Evolutionary conservation across 2,797 vertebrate genomes (phyloP), one percentile per base, ranked within the genome.

Genomic region (Rallus crepitans): DNA sequence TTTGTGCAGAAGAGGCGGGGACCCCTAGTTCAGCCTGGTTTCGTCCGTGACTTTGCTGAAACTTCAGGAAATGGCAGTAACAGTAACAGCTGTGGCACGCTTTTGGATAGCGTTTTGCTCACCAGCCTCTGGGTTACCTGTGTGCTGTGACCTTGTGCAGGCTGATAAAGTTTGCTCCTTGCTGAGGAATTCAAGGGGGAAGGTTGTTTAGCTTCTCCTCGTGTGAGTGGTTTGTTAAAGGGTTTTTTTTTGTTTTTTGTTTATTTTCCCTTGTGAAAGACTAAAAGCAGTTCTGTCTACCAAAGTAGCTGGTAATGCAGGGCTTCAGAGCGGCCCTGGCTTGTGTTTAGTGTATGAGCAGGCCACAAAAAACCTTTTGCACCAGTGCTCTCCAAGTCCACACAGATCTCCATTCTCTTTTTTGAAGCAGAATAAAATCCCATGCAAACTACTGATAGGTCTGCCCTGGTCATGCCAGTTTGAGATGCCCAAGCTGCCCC

Each of bases 401-500:
- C 12, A 0, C n/a, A 6, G 35, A 1, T 4, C 11, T 37, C 5
- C 0, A 8, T 11, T 48, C 37, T 33, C 7, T 19, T 0, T 17
- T 92, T 79, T 76, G 21, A 28, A 35, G 4, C 15, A 33, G 55
- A 33, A 30, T 20, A 19, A 77, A 55, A 2, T 16, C 17, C 55
- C 1, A 1, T 27, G 9, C 21, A 30, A 83, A 6, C 7, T 8
- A 1, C 23, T 55, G 4, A 0, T 4, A 11, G 2, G 0, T 39
- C 19, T 20, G 1, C 19, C 15, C 40, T 30, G 24, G 24, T 90
- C 0, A 0, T 64, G n/a, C 25, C 15, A 9, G 8, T 30, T 40
- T 14, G 19, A 50, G 48, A 16, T 7, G 10, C 31, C 13, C 31
- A 11, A 15, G 39, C 15, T 35, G n/a, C 14, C 28, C 55, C 52